Evolutionary conservation across 2,888 invertebrate genomes (phyloP), one percentile per base, ranked within the genome.

Genomic region (Bugula neritina): DNA sequence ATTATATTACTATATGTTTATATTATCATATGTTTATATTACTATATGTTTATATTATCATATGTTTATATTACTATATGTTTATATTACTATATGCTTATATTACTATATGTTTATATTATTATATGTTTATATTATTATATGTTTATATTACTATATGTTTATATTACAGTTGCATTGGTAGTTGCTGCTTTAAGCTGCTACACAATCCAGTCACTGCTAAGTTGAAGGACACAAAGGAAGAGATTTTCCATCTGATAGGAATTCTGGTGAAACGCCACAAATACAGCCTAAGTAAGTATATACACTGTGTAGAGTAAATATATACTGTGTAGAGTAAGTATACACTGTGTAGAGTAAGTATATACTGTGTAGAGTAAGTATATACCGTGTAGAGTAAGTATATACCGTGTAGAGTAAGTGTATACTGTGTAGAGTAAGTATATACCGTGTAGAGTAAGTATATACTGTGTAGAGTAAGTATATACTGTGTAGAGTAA

Each of bases 231-330:
- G 90, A 90, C 75, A 85, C 86, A 88, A 87, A 89, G 73, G 89
- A 90, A 76, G 89, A 90, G 21, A 87, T 93, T 2, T 90, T 90
- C 80, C 90, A 92, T 87, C 88, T 94, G 54, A 86, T 95, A 73
- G 93, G 92, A 21, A 87, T 89, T 1, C 87, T 93, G 63, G 89
- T 94, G 27, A 92, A 91, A 81, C 89, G 88, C 71, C 93, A 92
- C 81, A 92, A 91, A 80, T 92, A 94, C 84, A 91, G 89, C 83
- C 78, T 88, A 82, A 85, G 88, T 88, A 78, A 75, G 79, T 73
- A 2, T 23, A 5, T 5, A 17, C n/a, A 43, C 43, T 17, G 5
- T 43, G 17, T 43, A 5, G 5, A 43, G 5, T 10, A 43, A 10
- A 43, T 43, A 17, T 43, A 43, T 43, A 43, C 43, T 43, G 43